A percentile compares a stretch with the other conserved stretches of the same genome.
phyloP scores from a whole-genome alignment of 2,888 invertebrate species.

The Galeruca laticollis region DNA sequence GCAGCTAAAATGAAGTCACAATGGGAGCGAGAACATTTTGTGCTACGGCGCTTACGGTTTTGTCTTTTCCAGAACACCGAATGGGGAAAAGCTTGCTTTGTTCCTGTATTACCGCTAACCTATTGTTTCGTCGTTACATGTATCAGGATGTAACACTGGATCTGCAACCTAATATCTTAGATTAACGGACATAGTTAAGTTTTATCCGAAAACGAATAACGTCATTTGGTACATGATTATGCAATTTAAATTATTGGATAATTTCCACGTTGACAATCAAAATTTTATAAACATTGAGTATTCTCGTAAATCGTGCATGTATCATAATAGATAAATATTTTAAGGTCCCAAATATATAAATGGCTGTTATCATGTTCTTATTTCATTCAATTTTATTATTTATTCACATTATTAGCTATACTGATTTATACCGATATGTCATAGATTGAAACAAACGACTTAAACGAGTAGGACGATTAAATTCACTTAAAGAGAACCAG shows the following conservation, averaged over 20 bases:
- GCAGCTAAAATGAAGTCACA: conserved; percentile 37
- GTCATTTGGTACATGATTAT: conserved; percentile 3
- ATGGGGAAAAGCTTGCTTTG: conserved; percentile 39
- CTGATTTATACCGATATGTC: no score
- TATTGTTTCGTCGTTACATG: conserved; percentile 39
- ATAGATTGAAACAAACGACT: no score
- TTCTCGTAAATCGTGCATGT: not conserved
- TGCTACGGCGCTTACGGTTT: conserved; percentile 30
- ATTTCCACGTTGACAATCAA: no score
- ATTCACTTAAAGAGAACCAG: no score
- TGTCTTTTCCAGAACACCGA: conserved; percentile 32
- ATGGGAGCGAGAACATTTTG: conserved; percentile 30
- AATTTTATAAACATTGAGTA: not conserved
- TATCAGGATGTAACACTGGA: conserved; percentile 38
- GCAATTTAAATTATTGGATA: not conserved
- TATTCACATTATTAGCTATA: no score
- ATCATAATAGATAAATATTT: no score
- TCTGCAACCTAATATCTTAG: conserved; percentile 39
- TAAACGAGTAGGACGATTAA: no score
- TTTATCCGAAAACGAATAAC: not conserved
- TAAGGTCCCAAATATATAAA: no score
- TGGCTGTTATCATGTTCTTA: no score
- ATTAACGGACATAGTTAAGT: conserved; percentile 34
- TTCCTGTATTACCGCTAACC: conserved; percentile 40
- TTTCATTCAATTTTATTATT: no score